Conservation (phyloP, 2,113 vertebrate genomes). For the Oceanodroma tethys region DNA sequence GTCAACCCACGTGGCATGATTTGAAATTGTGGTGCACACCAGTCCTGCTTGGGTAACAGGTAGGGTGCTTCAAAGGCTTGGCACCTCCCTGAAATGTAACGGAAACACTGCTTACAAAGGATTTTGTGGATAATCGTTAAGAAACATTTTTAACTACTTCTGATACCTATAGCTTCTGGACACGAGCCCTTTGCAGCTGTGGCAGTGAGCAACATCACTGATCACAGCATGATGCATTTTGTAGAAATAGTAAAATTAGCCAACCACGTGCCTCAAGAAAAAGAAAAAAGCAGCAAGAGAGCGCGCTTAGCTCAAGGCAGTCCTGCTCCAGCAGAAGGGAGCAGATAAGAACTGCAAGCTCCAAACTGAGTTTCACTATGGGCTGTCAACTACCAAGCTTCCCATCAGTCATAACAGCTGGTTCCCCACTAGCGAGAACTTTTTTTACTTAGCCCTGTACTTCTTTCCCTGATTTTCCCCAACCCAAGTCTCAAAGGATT, state of each 20-base stretch:
- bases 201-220: neutral
- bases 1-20: rapidly evolving
- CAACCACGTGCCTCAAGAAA: neutral
- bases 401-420: neutral
- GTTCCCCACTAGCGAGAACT: neutral
- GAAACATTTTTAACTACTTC: neutral
- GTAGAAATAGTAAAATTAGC: neutral
- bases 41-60: neutral
- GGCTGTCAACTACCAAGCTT: neutral
- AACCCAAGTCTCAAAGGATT: neutral
- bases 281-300: neutral
- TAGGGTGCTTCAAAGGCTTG: neutral
- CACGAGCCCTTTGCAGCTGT: neutral
- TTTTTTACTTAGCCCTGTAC: neutral
- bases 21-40: neutral
- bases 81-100: neutral
- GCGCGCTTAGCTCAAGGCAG: neutral
- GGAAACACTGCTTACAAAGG: neutral
- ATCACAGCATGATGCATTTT: neutral
- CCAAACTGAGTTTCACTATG: neutral
- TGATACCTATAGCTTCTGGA: neutral
- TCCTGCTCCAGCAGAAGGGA: neutral
- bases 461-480: neutral
- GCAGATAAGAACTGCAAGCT: neutral
- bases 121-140: neutral